A percentile compares a stretch with the other conserved stretches of the same genome.
Conservation (phyloP, 2,888 invertebrate species). For the Microctonus aethiopoides region DNA sequence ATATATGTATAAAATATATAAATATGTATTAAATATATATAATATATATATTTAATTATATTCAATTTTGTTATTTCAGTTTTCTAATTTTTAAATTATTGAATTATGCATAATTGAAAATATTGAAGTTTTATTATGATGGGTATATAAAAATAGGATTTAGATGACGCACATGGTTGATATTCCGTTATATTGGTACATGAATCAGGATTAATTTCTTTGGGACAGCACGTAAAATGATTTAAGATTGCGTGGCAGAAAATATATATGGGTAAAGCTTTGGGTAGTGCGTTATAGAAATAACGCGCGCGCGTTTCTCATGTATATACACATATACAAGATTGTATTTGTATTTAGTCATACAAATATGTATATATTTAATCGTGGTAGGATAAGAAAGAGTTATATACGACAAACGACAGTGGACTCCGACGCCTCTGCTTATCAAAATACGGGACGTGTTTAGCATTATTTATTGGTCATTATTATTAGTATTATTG, state of each 20-base stretch:
- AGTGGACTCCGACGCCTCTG: constrained; percentile 38
- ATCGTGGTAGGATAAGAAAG: constrained; percentile 39
- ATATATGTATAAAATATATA: not conserved
- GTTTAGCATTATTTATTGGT: constrained; percentile 58
- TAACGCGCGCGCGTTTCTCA: not conserved
- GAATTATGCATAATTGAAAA: not conserved
- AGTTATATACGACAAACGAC: constrained; percentile 42
- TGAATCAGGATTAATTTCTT: constrained; percentile 60
- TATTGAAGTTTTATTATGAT: not conserved
- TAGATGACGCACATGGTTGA: not conserved
- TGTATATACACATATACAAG: not conserved
- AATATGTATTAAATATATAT: too few species aligned
- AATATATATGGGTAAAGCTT: not conserved
- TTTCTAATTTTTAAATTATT: not conserved
- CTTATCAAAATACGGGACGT: constrained; percentile 57
- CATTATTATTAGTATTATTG: constrained; percentile 42
- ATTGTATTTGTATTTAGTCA: too few species aligned
- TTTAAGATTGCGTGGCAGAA: constrained; percentile 51
- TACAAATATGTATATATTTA: constrained; percentile 12
- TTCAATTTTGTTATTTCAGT: not conserved
- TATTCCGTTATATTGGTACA: constrained; percentile 31
- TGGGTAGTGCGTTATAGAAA: not conserved
- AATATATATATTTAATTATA: not conserved
- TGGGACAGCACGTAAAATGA: constrained; percentile 55
- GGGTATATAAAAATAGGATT: not conserved